Evolutionary conservation across 2,797 vertebrate genomes (phyloP), one percentile per base, ranked within the genome.

Genomic region (Eurystomus glaucurus): DNA sequence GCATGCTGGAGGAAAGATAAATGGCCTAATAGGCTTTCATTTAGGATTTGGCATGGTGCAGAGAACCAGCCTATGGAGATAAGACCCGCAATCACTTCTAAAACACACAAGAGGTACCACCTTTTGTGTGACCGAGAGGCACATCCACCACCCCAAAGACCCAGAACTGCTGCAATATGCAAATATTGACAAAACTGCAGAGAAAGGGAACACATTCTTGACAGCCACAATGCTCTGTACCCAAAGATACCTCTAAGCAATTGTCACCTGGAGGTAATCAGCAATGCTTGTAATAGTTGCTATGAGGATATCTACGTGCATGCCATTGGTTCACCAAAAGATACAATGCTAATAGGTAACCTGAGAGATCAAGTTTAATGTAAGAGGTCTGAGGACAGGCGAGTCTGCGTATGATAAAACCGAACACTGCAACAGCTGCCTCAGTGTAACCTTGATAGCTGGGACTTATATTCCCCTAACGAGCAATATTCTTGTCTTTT

Each of bases 261-360:
- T 62, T 87, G 15, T 45, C 60, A 62, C 46, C 60, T 57, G 64
- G 46, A 58, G 68, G 31, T 33, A 46, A 79, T 22, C 62, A 75
- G 61, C 54, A 79, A 13, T 33, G 54, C 21, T 92, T 57, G n/a
- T 70, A 55, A 8, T 13, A 91, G 57, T 21, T 82, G 70, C 11
- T 57, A 0, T 46, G 50, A 65, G 39, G 41, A 10, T 58, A 48
- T 29, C 16, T 45, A 5, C 0, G 0, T 25, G 3, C 58, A 23
- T 72, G 29, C 35, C 15, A 9, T 3, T 37, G 28, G 39, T 33
- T 85, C 37, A 9, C 55, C 29, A 65, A 55, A 82, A 89, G 35
- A 57, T 15, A 25, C 0, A 0, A 31, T 69, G 58, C 5, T 41
- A 25, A 35, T 1, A n/a, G 43, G n/a, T 29, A 82, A 65, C 28